These are phyloP conservation scores for Antheraea pernyi DNA, from an alignment of 1,140 invertebrate species.

Conservation along the genomic window DNA sequence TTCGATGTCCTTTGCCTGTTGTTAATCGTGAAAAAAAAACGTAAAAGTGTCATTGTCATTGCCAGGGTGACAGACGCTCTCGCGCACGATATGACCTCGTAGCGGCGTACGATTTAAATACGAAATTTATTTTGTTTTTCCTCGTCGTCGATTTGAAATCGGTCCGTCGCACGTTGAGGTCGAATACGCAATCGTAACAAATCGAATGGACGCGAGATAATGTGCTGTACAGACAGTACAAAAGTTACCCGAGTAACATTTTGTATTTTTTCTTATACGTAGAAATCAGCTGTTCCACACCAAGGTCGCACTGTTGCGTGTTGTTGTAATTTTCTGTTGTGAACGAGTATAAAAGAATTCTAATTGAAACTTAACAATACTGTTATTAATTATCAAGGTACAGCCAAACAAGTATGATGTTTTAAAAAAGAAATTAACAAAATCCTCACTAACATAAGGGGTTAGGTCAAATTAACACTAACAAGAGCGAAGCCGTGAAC, in stretches of 20 bases:
- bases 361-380: too few relatives aligned
- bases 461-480: too few relatives aligned
- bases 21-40: slow-evolving; percentile 8
- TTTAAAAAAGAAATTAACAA: too few relatives aligned
- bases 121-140: slow-evolving; percentile 37
- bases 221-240: slow-evolving; percentile 11
- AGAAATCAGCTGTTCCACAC: slow-evolving; percentile 38
- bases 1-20: neutral
- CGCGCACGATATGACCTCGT: slow-evolving; percentile 24
- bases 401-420: too few relatives aligned
- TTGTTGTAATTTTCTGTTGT: slow-evolving; percentile 19
- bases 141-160: slow-evolving; percentile 38
- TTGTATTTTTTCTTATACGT: slow-evolving; percentile 14
- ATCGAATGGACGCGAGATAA: slow-evolving; percentile 23
- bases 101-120: slow-evolving; percentile 25
- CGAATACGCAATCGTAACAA: slow-evolving; percentile 35
- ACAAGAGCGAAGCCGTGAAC: too few relatives aligned
- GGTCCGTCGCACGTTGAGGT: slow-evolving; percentile 25
- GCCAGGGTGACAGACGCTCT: slow-evolving; percentile 18
- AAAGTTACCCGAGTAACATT: slow-evolving; percentile 7
- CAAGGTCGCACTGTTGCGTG: slow-evolving; percentile 37
- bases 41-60: slow-evolving; percentile 31
- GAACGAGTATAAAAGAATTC: too few relatives aligned
- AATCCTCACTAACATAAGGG: too few relatives aligned
- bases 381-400: too few relatives aligned